phyloP scores from a whole-genome alignment of 2,113 vertebrate genomes.

The Athene noctua region DNA sequence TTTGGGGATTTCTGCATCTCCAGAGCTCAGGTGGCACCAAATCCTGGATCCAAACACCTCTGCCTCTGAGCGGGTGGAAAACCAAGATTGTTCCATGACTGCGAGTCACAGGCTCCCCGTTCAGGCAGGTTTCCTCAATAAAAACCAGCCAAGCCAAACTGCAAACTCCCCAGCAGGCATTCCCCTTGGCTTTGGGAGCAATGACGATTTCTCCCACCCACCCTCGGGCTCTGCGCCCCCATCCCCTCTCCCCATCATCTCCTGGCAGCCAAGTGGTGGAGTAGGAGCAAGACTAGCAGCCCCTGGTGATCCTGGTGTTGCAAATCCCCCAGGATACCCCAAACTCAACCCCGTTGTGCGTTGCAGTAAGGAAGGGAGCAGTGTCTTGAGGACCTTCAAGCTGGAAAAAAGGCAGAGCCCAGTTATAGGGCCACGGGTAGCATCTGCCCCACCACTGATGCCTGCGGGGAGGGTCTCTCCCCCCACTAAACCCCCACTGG shows the following conservation, averaged over 20 bases:
- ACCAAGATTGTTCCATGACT: background rate
- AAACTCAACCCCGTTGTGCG: accelerated
- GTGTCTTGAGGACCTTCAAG: background rate
- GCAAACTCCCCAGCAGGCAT: background rate
- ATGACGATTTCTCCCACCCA: accelerated
- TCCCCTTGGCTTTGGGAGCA: background rate
- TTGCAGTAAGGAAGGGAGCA: background rate
- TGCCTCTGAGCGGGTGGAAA: background rate
- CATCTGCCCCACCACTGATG: background rate
- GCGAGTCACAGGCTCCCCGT: background rate
- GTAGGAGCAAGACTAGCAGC: accelerated
- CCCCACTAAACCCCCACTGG: accelerated
- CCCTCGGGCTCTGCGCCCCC: accelerated
- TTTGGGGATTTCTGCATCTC: background rate
- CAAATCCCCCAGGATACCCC: background rate
- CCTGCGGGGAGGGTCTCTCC: accelerated
- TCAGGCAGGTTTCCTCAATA: background rate
- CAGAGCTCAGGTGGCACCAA: background rate
- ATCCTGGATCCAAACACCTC: background rate
- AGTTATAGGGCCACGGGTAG: background rate
- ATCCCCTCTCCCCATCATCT: background rate
- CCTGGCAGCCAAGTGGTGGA: accelerated
- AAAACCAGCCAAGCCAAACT: background rate
- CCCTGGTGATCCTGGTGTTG: background rate
- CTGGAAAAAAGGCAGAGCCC: background rate